Base-by-base conservation (phyloP, 2,797 vertebrate genomes). In the Myiothlypis coronata region DNA sequence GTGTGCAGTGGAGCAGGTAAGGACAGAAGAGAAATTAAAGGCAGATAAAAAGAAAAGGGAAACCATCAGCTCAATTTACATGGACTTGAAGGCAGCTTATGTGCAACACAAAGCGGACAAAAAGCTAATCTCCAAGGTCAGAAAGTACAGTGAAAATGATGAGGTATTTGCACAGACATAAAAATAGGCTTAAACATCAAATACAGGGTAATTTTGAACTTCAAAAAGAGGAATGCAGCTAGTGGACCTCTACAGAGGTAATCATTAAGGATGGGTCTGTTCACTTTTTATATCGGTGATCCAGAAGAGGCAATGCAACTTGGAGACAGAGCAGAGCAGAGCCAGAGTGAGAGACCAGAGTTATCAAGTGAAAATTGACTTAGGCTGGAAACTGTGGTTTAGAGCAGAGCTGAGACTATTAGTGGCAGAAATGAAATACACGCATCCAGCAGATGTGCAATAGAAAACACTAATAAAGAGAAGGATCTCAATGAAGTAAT, bases 401-500 rank as follows among this genome's bases (percentile, higher is more conserved):
- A 91, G 43, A 79, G 90, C 41, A 87, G 67, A 93, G 77, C 43
- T 84, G 90, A 95, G 89, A 83, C 64, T 88, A 59, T 41, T 69
- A 50, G 72, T 59, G 55, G 32, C 61, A 91, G 84, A 75, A 84
- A 88, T 59, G 14, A 89, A 89, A 90, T n/a, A 57, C 52, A 63
- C 0, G 0, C 80, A 90, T 23, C 55, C 52, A 90, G 83, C 91
- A 96, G 96, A 89, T 96, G 95, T 91, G 89, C 84, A 3, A 89
- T 56, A 91, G 87, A 94, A 95, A 95, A 76, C 59, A 15, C 28
- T 69, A 76, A 90, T 93, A 94, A 95, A 83, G 79, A 81, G 84
- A 92, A 85, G n/a, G 63, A 85, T 80, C 69, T 95, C 90, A 91
- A 83, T 93, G 87, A 85, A 92, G 71, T 68, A 35, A 93, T 92